These are phyloP conservation scores for Syritta pipiens DNA, from an alignment of 2,888 invertebrate species.

Conservation along the genomic window DNA sequence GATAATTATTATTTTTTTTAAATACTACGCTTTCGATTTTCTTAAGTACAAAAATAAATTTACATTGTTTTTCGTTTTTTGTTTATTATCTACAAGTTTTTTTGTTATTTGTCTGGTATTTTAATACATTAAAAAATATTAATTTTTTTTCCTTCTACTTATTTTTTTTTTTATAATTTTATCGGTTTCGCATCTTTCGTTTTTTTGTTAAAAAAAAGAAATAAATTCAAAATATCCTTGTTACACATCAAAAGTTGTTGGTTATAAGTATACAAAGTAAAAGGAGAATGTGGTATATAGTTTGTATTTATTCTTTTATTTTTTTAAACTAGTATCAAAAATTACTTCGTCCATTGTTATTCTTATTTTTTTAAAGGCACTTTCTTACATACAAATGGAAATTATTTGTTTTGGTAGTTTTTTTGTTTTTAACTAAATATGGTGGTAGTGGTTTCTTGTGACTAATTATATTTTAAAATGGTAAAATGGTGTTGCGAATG, in stretches of 20 bases:
- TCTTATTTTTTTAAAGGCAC: conserved; percentile 61
- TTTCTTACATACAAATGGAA: conserved; percentile 65
- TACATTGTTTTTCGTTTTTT: conserved; percentile 18
- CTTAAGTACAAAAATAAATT: conserved; percentile 65
- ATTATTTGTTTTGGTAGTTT: conserved; percentile 25
- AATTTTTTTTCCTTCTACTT: not conserved
- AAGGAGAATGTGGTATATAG: conserved; percentile 18
- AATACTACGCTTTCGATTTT: conserved; percentile 7
- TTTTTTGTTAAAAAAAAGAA: not conserved
- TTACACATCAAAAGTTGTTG: conserved; percentile 44
- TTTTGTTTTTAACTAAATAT: conserved; percentile 36
- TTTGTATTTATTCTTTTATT: conserved; percentile 12
- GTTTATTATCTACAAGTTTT: conserved; percentile 42
- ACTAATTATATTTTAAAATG: conserved; percentile 34
- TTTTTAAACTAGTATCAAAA: conserved; percentile 60
- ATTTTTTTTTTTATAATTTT: not conserved
- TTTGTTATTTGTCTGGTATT: conserved; percentile 49
- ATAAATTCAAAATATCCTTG: conserved; percentile 32
- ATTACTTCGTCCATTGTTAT: conserved; percentile 44
- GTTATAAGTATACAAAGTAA: conserved; percentile 17
- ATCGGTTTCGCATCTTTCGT: conserved; percentile 1
- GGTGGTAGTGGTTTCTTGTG: conserved; percentile 49
- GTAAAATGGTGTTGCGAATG: conserved; percentile 26
- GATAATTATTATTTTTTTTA: conserved; percentile 13
- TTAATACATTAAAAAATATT: conserved; percentile 36